Conservation (phyloP, 2,888 invertebrate species). For the Lumbricus terrestris region DNA sequence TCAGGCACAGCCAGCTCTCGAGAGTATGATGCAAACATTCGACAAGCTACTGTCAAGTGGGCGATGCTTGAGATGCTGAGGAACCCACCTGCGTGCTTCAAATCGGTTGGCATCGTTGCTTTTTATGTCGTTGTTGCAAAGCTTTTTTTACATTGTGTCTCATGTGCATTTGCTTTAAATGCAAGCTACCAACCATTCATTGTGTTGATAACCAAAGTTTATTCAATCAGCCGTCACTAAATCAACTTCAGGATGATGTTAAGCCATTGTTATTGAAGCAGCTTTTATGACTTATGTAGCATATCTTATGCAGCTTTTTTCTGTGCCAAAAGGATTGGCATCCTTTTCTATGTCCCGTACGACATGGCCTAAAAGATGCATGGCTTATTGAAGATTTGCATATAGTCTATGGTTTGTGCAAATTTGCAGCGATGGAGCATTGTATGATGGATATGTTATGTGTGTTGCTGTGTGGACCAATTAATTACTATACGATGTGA, state of each 20-base stretch:
- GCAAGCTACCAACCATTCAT: not conserved
- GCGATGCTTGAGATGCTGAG: slow-evolving; percentile 91
- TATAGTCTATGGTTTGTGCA: not conserved
- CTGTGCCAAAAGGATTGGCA: not conserved
- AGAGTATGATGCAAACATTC: slow-evolving; percentile 92
- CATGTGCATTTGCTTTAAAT: not conserved
- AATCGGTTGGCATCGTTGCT: slow-evolving; percentile 68
- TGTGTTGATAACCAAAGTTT: not conserved
- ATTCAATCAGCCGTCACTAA: not conserved
- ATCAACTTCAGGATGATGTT: not conserved
- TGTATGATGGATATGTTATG: not conserved
- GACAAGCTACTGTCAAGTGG: slow-evolving; percentile 91
- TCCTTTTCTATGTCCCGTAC: not conserved
- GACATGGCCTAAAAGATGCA: not conserved
- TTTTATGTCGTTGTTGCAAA: not conserved
- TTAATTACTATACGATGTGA: not conserved
- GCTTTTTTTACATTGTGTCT: not conserved
- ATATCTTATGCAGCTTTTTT: not conserved
- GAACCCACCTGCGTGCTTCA: slow-evolving; percentile 86
- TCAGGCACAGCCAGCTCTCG: slow-evolving; percentile 82
- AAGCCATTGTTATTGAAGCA: no score
- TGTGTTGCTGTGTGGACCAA: not conserved
- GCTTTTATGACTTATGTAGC: not conserved
- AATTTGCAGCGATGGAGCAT: not conserved
- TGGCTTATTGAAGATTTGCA: not conserved